These are phyloP conservation scores for Bujurquina vittata DNA, from an alignment of 2,113 vertebrate species.

Conservation along the genomic window DNA sequence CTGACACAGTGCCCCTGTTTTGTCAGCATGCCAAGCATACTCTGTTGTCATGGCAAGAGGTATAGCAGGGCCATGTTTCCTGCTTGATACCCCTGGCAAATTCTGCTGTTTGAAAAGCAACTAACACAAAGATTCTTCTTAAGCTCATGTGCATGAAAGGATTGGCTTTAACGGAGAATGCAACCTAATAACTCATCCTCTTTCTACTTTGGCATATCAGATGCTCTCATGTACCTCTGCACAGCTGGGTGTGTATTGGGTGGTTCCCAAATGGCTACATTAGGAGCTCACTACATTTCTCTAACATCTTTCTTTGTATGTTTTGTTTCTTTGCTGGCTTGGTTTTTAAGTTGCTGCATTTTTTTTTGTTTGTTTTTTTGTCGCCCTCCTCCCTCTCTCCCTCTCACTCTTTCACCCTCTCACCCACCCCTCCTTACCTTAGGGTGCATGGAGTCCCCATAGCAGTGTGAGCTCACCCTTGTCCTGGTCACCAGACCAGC, in stretches of 20 bases:
- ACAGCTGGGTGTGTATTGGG: constrained; percentile 29
- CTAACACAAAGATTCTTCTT: constrained; percentile 50
- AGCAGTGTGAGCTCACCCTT: constrained; percentile 96
- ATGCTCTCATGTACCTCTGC: constrained; percentile 17
- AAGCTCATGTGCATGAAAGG: constrained; percentile 53
- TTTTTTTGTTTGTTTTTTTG: constrained; percentile 68
- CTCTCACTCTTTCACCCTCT: constrained; percentile 86
- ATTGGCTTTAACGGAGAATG: constrained; percentile 22
- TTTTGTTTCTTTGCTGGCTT: constrained; percentile 88
- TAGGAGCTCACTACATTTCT: constrained; percentile 70
- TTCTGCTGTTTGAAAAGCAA: constrained; percentile 32
- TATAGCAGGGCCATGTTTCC: constrained; percentile 27
- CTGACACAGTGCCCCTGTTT: constrained; percentile 43
- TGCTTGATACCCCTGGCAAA: constrained; percentile 33
- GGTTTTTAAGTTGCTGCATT: constrained; percentile 93
- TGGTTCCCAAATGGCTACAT: constrained; percentile 43
- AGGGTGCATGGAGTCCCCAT: constrained; percentile 98
- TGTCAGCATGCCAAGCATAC: constrained; percentile 53
- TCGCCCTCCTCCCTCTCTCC: constrained; percentile 82
- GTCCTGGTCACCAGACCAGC: constrained; percentile 93
- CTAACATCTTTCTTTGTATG: constrained; percentile 78
- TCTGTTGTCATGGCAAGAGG: constrained; percentile 46
- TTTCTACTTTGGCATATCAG: constrained; percentile 15
- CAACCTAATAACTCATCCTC: constrained; percentile 24
- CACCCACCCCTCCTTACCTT: constrained; percentile 88